Conservation (phyloP, 2,113 vertebrate species). For the Brachypodius melanocephalos region DNA sequence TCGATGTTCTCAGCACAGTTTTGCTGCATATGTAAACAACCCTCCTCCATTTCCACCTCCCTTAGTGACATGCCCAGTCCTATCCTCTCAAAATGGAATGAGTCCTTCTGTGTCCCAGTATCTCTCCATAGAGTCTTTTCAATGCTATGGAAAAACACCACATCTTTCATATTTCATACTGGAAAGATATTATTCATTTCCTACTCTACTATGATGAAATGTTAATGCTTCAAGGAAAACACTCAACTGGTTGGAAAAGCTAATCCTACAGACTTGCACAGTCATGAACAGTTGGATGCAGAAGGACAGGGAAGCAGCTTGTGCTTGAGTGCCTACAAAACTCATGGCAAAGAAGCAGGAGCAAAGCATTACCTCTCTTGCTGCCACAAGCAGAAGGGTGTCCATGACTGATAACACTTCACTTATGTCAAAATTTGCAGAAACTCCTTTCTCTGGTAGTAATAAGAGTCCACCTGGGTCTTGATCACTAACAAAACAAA, state of each 20-base stretch:
- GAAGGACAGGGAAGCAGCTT: neutral
- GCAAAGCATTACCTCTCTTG: slow-evolving; percentile 80
- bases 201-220: neutral
- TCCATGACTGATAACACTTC: slow-evolving; percentile 89
- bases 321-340: neutral
- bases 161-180: neutral
- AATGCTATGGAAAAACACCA: neutral
- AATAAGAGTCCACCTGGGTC: slow-evolving; percentile 91
- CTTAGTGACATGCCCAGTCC: neutral
- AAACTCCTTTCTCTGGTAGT: slow-evolving; percentile 86
- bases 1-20: neutral
- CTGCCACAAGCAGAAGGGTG: slow-evolving; percentile 85
- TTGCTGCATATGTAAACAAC: neutral
- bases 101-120: neutral
- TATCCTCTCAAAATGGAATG: neutral
- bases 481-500: slow-evolving; percentile 79
- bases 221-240: neutral
- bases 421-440: slow-evolving; percentile 78
- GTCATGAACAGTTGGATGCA: neutral
- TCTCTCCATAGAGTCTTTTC: neutral
- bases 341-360: neutral
- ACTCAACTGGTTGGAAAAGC: neutral
- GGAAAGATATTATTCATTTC: neutral
- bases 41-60: neutral
- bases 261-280: neutral